Conservation (phyloP, 2,888 invertebrate species). For the Caenorhabditis plicata region DNA sequence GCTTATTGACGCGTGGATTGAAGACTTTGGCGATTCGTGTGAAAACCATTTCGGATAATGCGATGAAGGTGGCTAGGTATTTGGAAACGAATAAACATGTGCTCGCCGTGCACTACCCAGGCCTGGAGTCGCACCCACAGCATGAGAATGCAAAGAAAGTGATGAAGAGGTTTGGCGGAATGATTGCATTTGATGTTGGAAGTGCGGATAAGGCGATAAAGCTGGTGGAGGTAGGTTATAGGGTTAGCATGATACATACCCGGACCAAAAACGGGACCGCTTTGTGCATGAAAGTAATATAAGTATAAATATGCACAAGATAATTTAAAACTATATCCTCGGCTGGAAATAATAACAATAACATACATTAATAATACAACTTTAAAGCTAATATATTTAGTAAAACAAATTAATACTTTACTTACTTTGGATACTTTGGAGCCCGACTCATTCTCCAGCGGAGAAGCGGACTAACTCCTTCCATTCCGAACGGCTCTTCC, state of each 20-base stretch:
- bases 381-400: too few relatives aligned
- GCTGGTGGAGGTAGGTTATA: slow-evolving; percentile 29
- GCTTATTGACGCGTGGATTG: slow-evolving; percentile 44
- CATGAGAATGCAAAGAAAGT: slow-evolving; percentile 41
- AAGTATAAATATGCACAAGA: background rate
- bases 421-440: too few relatives aligned
- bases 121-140: slow-evolving; percentile 46
- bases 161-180: slow-evolving; percentile 49
- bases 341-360: background rate
- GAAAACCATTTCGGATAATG: slow-evolving; percentile 37
- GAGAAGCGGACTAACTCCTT: too few relatives aligned
- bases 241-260: too few relatives aligned
- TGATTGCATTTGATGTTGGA: slow-evolving; percentile 51
- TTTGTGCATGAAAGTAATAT: too few relatives aligned
- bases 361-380: too few relatives aligned
- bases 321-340: slow-evolving; percentile 3
- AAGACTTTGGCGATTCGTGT: slow-evolving; percentile 51
- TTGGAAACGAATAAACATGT: slow-evolving; percentile 45
- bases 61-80: slow-evolving; percentile 34
- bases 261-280: too few relatives aligned
- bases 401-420: too few relatives aligned
- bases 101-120: slow-evolving; percentile 44
- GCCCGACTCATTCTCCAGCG: too few relatives aligned
- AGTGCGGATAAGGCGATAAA: slow-evolving; percentile 35
- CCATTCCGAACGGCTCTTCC: too few relatives aligned